phyloP scores from a whole-genome alignment of 2,888 invertebrate genomes.

The Incurvaria masculella region DNA sequence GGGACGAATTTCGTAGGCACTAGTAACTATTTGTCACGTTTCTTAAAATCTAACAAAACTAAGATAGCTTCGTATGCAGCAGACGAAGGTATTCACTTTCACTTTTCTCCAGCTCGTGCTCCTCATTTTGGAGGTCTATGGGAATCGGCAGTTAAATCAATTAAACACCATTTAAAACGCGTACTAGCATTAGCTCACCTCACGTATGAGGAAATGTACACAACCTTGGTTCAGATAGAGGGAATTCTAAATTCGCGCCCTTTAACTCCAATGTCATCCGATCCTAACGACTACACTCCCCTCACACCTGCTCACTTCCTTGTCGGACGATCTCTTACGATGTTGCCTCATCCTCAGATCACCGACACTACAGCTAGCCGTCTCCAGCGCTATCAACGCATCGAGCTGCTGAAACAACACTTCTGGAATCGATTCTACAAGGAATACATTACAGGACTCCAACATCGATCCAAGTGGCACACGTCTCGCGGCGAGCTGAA shows the following conservation, averaged over 20 bases:
- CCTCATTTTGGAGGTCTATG: slow-evolving; percentile 11
- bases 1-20: slow-evolving; percentile 16
- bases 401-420: slow-evolving; percentile 11
- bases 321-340: slow-evolving; percentile 12
- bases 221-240: slow-evolving; percentile 13
- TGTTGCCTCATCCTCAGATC: slow-evolving; percentile 12
- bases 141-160: slow-evolving; percentile 10
- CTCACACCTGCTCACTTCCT: slow-evolving; percentile 12
- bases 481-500: background rate
- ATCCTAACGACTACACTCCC: slow-evolving; percentile 8
- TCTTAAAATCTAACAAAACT: slow-evolving; percentile 2
- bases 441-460: slow-evolving; percentile 17
- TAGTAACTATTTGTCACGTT: slow-evolving; percentile 7
- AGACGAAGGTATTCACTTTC: slow-evolving; percentile 7
- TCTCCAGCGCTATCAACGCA: slow-evolving; percentile 8
- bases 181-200: slow-evolving; percentile 9
- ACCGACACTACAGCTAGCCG: slow-evolving; percentile 7
- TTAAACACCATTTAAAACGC: slow-evolving; percentile 10
- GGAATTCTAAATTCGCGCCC: slow-evolving; percentile 5
- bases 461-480: slow-evolving; percentile 16
- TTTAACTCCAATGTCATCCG: slow-evolving; percentile 5
- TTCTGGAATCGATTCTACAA: slow-evolving; percentile 10
- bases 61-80: background rate
- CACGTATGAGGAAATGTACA: slow-evolving; percentile 11
- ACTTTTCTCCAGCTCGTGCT: slow-evolving; percentile 6